Base-by-base conservation (phyloP, 2,113 vertebrate species). In the Amblyornis subalaris region DNA sequence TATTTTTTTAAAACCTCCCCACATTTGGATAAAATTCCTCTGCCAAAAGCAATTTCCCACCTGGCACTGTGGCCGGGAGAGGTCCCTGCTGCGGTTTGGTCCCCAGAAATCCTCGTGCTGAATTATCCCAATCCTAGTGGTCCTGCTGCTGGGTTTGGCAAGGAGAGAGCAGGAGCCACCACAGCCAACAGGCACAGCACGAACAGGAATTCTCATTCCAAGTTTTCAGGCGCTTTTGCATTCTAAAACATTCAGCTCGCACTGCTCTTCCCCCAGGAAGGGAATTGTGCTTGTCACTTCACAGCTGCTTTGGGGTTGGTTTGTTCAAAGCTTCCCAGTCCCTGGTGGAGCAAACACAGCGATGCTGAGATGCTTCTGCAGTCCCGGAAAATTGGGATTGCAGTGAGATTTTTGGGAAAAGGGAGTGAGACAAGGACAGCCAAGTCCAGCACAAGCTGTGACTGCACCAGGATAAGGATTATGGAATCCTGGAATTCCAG, bases 1-100 rank as follows among this genome's bases (percentile, higher is more conserved):
- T 23, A 1, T 40, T 62, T 60, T 38, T 22, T 45, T 5, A 9
- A n/a, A 22, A 4, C 0, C 9, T 38, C 36, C 4, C 11, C 1
- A 2, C 3, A 23, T 58, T 89, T 70, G 31, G 35, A 70, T 40
- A 45, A 36, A 86, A 48, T 15, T 88, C 24, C 38, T 47, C 40
- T 53, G 40, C 73, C 58, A 36, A 47, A 61, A 47, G 10, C 7
- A 4, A 40, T 79, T 33, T 69, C 23, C 28, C 40, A 31, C 22
- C 65, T 19, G 44, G 4, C 7, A 2, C 29, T 55, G 7, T 44
- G 75, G 47, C 24, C 29, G 7, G 10, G 33, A 89, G 44, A 8
- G 35, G 35, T 38, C 53, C 9, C 1, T 19, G 35, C 31, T 60
- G 35, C 29, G 9, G 6, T 51, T 81, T 24, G 69, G 74, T 53